Base-by-base conservation (phyloP, 1,140 invertebrate species). In the Drosophila nasuta region DNA sequence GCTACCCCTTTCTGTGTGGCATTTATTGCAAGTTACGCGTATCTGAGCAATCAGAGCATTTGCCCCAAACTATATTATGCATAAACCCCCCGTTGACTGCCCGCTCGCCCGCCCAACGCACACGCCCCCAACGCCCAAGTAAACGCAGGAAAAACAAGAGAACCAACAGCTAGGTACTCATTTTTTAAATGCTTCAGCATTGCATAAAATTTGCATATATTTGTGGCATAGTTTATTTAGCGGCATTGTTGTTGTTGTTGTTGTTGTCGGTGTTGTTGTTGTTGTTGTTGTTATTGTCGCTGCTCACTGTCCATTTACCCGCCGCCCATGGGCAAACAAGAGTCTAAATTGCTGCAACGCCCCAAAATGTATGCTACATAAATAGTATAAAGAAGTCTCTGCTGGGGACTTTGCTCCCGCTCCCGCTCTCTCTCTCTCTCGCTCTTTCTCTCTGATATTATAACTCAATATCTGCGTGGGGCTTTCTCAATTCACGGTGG, bases 131-230 rank as follows among this genome's bases (percentile, higher is more conserved):
- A 20, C 20, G 20, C 67, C 49, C 41, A 7, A 20, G 45, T 13
- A 33, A 28, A 57, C 41, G 41, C 7, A 64, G n/a, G n/a, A 15
- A 65, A 57, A 7, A 20, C 20, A 15, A 20, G 15, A 11, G n/a
- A 45, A 38, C 38, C 43, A 43, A 43, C 43, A 56, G 60, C 59
- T 73, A 72, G 77, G 77, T 87, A 80, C 73, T 83, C 74, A 68
- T 54, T 72, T 89, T 88, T 88, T 88, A 88, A 88, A 88, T 88
- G 83, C 83, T 89, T 83, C 60, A 78, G 74, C 85, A 89, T 88
- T 88, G 83, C 87, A 88, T 88, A 88, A 88, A 88, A 88, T 88
- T 89, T 89, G 83, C 83, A 87, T 87, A 88, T 64, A 80, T 87
- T 83, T 82, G 65, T 77, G 49, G 83, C 77, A 88, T 88, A 89